Evolutionary conservation across 2,113 vertebrate genomes (phyloP).

Genomic region (Trochalopteron elliotii): DNA sequence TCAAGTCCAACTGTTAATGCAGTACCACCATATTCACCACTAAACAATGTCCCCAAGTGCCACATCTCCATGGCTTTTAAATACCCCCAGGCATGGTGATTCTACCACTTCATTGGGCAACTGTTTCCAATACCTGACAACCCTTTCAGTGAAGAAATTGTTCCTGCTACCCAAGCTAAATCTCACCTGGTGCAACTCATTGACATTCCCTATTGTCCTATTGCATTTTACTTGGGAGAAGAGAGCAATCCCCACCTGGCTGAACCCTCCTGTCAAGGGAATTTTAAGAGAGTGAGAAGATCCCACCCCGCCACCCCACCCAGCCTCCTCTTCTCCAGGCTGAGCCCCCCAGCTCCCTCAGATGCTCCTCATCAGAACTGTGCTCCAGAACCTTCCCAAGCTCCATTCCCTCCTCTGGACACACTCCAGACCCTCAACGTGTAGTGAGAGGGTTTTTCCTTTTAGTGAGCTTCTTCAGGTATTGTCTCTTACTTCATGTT

Average conservation of each 20-base stretch:
- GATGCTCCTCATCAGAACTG: not conserved
- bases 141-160: not conserved
- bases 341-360: not conserved
- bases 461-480: not conserved
- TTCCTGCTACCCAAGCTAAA: not conserved
- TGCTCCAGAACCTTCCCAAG: not conserved
- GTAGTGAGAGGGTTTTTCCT: not conserved
- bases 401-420: not conserved
- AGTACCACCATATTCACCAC: not conserved
- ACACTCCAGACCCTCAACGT: accelerated
- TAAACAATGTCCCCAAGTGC: not conserved
- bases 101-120: not conserved
- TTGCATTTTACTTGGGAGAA: not conserved
- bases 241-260: not conserved
- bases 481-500: not conserved
- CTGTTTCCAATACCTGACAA: not conserved
- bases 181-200: not conserved
- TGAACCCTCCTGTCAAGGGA: not conserved
- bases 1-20: accelerated
- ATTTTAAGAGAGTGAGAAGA: not conserved
- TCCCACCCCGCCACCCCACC: too few relatives aligned
- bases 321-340: not conserved
- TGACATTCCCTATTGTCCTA: not conserved
- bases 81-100: not conserved
- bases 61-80: not conserved